Evolutionary conservation across 2,888 invertebrate species (phyloP), one percentile per base, ranked within the genome.

Genomic region (Chorisops tibialis): DNA sequence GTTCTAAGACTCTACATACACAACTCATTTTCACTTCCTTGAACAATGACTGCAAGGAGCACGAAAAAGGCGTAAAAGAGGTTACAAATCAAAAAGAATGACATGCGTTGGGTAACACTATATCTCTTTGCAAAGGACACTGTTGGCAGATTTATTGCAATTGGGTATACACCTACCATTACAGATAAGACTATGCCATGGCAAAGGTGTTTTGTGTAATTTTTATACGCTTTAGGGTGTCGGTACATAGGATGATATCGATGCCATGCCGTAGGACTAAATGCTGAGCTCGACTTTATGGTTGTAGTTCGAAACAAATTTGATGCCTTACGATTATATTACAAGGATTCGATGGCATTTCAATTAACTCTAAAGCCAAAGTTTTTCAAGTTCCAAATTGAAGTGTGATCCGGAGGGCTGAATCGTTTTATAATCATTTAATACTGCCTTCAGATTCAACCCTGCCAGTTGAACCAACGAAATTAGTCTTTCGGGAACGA

Each of bases 81-180:
- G 21, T 12, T 41, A 54, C 52, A 54, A 54, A 54, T 54, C 52
- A 54, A 54, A 41, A 39, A 21, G 52, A 41, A 22, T 54, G 52
- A 41, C 22, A n/a, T 41, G 16, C 21, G 14, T 14, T 19, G 22
- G 22, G 52, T 19, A 41, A 35, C 19, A 56, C 45, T 56, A 45
- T 22, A 35, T 56, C 56, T 43, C n/a, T 35, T 30, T 56, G 45
- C 12, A 30, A 45, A 24, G 45, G 56, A 45, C 56, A 56, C 2
- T 43, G 14, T 18, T 45, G 56, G 24, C 56, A 56, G 56, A 56
- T 56, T 56, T 56, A 56, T 56, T 45, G 56, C 41, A 35, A 30
- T 50, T 30, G 50, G 14, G 35, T 50, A 35, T 24, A 30, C 11
- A 12, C 16, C 50, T 12, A 18, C n/a, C n/a, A 19, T 19, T n/a